Base-by-base conservation (phyloP, 2,888 invertebrate species). In the Belgica antarctica region DNA sequence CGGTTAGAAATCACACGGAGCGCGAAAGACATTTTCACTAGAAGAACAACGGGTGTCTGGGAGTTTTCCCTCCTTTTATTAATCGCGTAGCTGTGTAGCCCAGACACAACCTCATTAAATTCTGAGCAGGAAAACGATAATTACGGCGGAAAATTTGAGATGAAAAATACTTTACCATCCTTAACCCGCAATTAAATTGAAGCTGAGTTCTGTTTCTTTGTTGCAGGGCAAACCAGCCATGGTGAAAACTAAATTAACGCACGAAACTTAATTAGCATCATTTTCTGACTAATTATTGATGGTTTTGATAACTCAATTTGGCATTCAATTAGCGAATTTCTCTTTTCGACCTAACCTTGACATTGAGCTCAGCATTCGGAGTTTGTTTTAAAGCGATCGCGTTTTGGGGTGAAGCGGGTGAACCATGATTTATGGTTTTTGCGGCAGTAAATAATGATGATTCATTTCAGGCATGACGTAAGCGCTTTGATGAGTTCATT, bases 231-330 rank as follows among this genome's bases (percentile, higher is more conserved):
- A n/a, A n/a, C n/a, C n/a, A n/a, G n/a, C n/a, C n/a, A n/a, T 66
- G 25, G 36, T 47, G 65, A 46, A 28, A 66, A 66, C 47, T 46
- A 66, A 66, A 66, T 66, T 66, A 66, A 66, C 46, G 17, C 65
- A 46, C 41, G n/a, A 28, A 17, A 63, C 10, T 41, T 36, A 15
- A 41, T 61, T 52, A 17, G 31, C 36, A 62, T 19, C 31, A 28
- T 62, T 66, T 22, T 24, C 24, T 15, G 25, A 24, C 15, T 22
- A 66, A 66, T 66, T 66, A 66, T 66, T 27, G 65, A 66, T 66
- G 22, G 24, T 27, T 66, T 66, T 66, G 17, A 47, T 66, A 66
- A 66, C 19, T 66, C 27, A 52, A 52, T 46, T 46, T 12, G 15
- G 46, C 15, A 15, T 12, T 19, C 52, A 66, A 66, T 66, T 66